Percentiles rank a stretch among this genome's conserved stretches.
Conservation (phyloP, 2,113 vertebrate species). For the Rhea pennata region DNA sequence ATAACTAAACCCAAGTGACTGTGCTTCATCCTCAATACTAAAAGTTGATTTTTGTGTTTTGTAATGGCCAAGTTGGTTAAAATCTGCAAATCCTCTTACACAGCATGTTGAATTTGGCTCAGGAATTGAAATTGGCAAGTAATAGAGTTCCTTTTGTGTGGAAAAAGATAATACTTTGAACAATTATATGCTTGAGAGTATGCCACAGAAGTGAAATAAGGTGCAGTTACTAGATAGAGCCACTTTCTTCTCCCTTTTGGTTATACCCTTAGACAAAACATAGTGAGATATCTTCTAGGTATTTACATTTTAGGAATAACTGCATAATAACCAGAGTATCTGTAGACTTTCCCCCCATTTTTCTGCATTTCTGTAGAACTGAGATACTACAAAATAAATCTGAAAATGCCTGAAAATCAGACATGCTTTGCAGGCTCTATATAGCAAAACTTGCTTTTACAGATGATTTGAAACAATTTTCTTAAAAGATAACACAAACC, state of each 20-base stretch:
- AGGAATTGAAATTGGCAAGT: background rate
- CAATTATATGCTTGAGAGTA: background rate
- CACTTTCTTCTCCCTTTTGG: background rate
- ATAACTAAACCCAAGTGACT: background rate
- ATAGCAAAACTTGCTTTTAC: background rate
- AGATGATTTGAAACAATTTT: background rate
- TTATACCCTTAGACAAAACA: background rate
- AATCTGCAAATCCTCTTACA: conserved; percentile 35
- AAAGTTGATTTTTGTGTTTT: background rate
- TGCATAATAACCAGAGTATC: background rate
- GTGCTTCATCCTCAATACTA: background rate
- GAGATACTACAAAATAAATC: background rate
- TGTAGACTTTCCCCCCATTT: background rate
- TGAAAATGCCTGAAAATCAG: background rate
- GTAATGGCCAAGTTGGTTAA: background rate
- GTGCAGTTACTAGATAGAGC: background rate
- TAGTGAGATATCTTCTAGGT: background rate
- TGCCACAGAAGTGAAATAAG: background rate
- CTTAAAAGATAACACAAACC: background rate
- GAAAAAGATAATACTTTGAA: background rate
- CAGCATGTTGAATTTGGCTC: background rate
- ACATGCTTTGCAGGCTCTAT: background rate
- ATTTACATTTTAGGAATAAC: conserved; percentile 9
- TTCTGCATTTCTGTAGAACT: background rate
- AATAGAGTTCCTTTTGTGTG: background rate